Conservation (phyloP, 2,888 invertebrate genomes). For the Rhingia rostrata region DNA sequence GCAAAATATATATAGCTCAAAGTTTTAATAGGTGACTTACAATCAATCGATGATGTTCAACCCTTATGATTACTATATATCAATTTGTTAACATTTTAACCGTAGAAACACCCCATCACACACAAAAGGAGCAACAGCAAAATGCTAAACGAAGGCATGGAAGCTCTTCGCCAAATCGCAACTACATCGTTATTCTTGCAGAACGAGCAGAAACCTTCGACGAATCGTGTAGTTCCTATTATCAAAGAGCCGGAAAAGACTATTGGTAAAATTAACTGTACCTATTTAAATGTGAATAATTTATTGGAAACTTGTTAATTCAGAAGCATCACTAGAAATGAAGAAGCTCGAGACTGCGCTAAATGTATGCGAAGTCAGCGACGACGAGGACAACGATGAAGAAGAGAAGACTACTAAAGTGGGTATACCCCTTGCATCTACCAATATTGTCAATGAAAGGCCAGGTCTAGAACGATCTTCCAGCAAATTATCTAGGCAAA, state of each 20-base stretch:
- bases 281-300: too few species aligned
- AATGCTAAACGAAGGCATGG: slow-evolving; percentile 83
- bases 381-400: slow-evolving; percentile 78
- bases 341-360: slow-evolving; percentile 80
- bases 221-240: slow-evolving; percentile 82
- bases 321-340: slow-evolving; percentile 81
- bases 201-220: slow-evolving; percentile 82
- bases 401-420: slow-evolving; percentile 49
- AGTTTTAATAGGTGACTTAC: too few species aligned
- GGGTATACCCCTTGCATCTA: slow-evolving; percentile 66
- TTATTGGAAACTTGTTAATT: background rate
- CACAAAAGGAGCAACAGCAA: slow-evolving; percentile 82
- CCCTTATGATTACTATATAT: too few species aligned
- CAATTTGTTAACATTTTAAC: background rate
- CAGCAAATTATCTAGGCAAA: slow-evolving; percentile 81
- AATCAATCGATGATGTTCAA: too few species aligned
- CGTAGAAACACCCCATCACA: slow-evolving; percentile 81
- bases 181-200: slow-evolving; percentile 83
- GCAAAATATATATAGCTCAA: too few species aligned
- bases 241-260: slow-evolving; percentile 82
- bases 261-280: slow-evolving; percentile 75
- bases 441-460: slow-evolving; percentile 63
- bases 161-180: slow-evolving; percentile 83
- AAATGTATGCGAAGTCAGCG: slow-evolving; percentile 80
- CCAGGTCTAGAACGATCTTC: slow-evolving; percentile 74